These are phyloP conservation scores for Rhinolophus ferrumequinum DNA, from an alignment of 2,113 vertebrate genomes.

Conservation along the genomic window DNA sequence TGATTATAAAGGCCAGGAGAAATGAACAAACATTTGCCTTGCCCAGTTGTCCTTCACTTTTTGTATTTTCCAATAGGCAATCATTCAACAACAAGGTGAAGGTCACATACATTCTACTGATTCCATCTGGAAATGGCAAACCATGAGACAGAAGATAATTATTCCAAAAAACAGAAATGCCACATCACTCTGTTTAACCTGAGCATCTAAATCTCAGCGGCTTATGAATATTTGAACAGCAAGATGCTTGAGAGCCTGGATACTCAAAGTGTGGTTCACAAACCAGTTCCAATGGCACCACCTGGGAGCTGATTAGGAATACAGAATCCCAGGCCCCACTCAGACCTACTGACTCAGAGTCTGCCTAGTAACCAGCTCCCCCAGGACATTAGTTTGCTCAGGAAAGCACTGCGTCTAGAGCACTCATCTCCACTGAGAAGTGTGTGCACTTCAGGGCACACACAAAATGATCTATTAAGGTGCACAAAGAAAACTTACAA, in stretches of 20 bases:
- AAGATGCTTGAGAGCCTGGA: neutral
- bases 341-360: neutral
- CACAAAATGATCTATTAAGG: neutral
- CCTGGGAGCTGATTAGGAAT: neutral
- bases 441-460: neutral
- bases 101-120: neutral
- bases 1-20: conserved; percentile 41
- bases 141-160: neutral
- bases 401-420: neutral
- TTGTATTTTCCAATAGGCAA: neutral
- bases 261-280: neutral
- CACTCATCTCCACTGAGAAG: neutral
- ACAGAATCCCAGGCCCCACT: neutral
- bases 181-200: neutral
- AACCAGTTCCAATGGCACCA: neutral
- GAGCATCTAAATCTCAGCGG: neutral
- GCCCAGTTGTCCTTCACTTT: neutral
- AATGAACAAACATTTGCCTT: neutral
- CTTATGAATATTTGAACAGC: neutral
- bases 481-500: neutral
- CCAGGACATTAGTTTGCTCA: neutral
- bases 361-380: neutral
- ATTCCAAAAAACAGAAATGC: neutral
- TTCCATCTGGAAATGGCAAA: neutral
- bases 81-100: neutral